phyloP scores from a whole-genome alignment of 2,797 vertebrate genomes.

The Microctenopoma steveboyesi region DNA sequence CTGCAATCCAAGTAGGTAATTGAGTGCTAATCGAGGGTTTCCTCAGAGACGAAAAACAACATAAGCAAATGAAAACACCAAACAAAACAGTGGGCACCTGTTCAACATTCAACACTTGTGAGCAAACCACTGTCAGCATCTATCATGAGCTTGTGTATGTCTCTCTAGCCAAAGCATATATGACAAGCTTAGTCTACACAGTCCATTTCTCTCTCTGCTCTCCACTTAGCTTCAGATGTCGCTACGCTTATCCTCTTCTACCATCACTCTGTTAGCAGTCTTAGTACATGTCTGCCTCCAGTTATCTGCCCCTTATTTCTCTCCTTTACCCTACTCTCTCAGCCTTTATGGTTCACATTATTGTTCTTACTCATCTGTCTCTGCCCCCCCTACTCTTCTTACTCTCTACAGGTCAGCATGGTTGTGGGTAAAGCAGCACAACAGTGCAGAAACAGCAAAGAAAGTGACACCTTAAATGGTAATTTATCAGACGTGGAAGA shows the following conservation, averaged over 20 bases:
- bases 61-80: slow-evolving; percentile 46
- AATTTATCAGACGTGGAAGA: slow-evolving; percentile 48
- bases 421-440: slow-evolving; percentile 42
- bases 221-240: background rate
- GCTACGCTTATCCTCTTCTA: slow-evolving; percentile 6
- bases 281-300: slow-evolving; percentile 18
- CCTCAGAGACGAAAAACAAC: slow-evolving; percentile 45
- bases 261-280: slow-evolving; percentile 18
- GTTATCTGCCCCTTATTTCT: slow-evolving; percentile 18
- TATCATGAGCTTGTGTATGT: slow-evolving; percentile 29
- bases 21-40: slow-evolving; percentile 67
- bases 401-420: slow-evolving; percentile 52
- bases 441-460: slow-evolving; percentile 31
- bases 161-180: slow-evolving; percentile 41
- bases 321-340: slow-evolving; percentile 20
- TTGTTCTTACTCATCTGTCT: slow-evolving; percentile 27
- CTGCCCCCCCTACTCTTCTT: slow-evolving; percentile 12
- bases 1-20: slow-evolving; percentile 56
- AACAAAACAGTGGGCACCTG: slow-evolving; percentile 30
- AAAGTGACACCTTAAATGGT: slow-evolving; percentile 52
- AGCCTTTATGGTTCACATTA: slow-evolving; percentile 23
- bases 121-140: slow-evolving; percentile 45
- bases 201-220: background rate
- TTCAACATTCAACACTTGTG: slow-evolving; percentile 46
- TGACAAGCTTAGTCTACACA: slow-evolving; percentile 32